Evolutionary conservation across 2,888 invertebrate species (phyloP), one percentile per base, ranked within the genome.

Genomic region (Cabera pusaria): DNA sequence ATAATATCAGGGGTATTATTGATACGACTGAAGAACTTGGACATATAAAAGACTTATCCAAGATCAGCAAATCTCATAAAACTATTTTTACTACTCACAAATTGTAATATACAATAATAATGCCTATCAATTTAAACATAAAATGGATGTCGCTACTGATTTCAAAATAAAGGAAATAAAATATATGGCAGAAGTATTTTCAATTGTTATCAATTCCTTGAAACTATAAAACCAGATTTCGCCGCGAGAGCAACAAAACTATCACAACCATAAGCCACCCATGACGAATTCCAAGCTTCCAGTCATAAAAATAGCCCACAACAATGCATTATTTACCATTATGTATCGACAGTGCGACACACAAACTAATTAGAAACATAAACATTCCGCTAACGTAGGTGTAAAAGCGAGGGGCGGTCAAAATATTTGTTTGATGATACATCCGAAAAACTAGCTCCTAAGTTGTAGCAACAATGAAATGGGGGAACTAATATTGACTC

Each of bases 301-400:
- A 69, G 75, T 71, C 81, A 79, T 86, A 84, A 86, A 86, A 86
- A 64, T 79, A 77, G 75, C 72, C 80, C 77, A 77, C 85, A 81
- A 87, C 86, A 82, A 84, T 81, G 76, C 82, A 84, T 86, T 86
- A 88, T 87, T 83, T 86, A 87, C 84, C 80, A 87, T 86, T 81
- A 85, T 83, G 76, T 81, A 84, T 84, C 83, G 79, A 76, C 80
- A 74, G 72, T 62, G 79, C 74, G 85, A 85, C 86, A 85, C 72
- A 69, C 72, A 60, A 57, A 72, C 80, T 87, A 88, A 87, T 85
- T 78, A 79, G 75, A 76, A 84, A 80, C 65, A 61, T 76, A 85
- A 82, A 88, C 79, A 81, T 54, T 52, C 62, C 55, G 57, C 65
- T 55, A 54, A 72, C 78, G 86, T 85, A 83, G 86, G 88, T 86